A percentile compares a stretch with the other conserved stretches of the same genome.
Conservation (phyloP, 92 coral and sea anemone genomes). For the Heliopora coerulea region DNA sequence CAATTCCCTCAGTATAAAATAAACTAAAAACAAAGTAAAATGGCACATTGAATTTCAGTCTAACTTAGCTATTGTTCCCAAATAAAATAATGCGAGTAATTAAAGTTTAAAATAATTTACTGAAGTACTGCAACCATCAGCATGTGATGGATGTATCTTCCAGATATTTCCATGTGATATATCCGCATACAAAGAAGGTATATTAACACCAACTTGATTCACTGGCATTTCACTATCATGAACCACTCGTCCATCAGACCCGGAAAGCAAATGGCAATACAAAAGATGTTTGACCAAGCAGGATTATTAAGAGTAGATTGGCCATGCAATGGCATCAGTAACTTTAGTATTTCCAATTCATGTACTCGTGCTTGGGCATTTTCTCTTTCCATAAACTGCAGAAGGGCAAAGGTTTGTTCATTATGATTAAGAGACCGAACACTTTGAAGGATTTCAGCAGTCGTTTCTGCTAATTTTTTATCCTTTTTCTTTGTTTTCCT, state of each 20-base stretch:
- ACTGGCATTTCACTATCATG: neutral
- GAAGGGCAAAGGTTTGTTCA: slow-evolving; percentile 8
- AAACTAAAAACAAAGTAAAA: too few species aligned
- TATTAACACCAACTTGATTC: neutral
- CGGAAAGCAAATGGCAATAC: too few species aligned
- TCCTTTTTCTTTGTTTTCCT: neutral
- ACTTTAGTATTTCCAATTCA: slow-evolving; percentile 21
- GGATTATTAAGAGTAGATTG: too few species aligned
- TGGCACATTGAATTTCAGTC: too few species aligned
- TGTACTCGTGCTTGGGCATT: slow-evolving; percentile 24
- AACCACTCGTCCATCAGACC: too few species aligned
- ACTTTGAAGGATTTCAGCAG: slow-evolving; percentile 9
- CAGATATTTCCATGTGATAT: neutral
- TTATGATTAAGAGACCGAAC: neutral
- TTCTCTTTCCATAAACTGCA: slow-evolving; percentile 28
- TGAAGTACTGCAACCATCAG: neutral
- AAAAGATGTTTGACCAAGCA: too few species aligned
- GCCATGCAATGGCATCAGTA: slow-evolving; percentile 18
- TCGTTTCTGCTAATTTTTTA: slow-evolving; percentile 13
- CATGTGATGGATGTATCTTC: neutral
- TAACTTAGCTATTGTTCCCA: neutral
- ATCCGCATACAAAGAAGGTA: neutral
- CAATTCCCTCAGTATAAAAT: too few species aligned
- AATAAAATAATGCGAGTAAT: too few species aligned
- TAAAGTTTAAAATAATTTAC: too few species aligned